Percentiles rank a stretch among this genome's conserved stretches.
Conservation (phyloP, 2,888 invertebrate genomes). For the Agonopterix arenella region DNA sequence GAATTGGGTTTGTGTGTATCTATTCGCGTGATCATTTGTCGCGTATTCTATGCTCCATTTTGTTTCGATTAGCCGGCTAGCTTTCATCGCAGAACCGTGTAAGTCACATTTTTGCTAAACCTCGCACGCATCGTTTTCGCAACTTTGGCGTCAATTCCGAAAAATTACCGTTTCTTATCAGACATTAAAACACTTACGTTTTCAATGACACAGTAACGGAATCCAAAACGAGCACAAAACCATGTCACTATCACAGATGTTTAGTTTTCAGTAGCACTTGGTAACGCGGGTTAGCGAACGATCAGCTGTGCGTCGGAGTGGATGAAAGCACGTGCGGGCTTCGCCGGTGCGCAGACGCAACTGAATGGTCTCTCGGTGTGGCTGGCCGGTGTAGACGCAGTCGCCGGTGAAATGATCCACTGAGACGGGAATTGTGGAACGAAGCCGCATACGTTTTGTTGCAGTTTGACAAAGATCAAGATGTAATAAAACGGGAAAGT, state of each 20-base stretch:
- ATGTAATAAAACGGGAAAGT: slow-evolving; percentile 34
- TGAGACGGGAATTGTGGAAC: slow-evolving; percentile 20
- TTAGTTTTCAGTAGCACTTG: slow-evolving; percentile 16
- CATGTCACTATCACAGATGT: slow-evolving; percentile 69
- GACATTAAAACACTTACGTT: slow-evolving; percentile 41
- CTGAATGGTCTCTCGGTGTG: slow-evolving; percentile 24
- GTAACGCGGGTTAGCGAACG: slow-evolving; percentile 14
- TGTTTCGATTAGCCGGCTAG: not conserved
- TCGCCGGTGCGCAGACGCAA: slow-evolving; percentile 39
- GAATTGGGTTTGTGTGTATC: slow-evolving; percentile 53
- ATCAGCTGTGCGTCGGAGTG: slow-evolving; percentile 21
- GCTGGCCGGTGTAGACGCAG: slow-evolving; percentile 4
- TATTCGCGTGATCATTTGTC: slow-evolving; percentile 37
- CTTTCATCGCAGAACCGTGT: not conserved
- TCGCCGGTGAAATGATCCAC: slow-evolving; percentile 38
- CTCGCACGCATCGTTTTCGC: no score
- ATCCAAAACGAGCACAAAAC: slow-evolving; percentile 68
- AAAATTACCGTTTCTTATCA: no score
- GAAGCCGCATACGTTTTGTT: slow-evolving; percentile 40
- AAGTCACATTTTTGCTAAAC: not conserved
- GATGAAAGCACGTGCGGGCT: slow-evolving; percentile 29
- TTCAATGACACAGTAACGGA: slow-evolving; percentile 51
- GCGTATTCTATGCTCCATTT: slow-evolving; percentile 15
- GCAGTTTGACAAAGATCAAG: slow-evolving; percentile 28
- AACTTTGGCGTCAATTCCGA: no score